Conservation (phyloP, 2,797 vertebrate genomes). For the Agapornis canus region DNA sequence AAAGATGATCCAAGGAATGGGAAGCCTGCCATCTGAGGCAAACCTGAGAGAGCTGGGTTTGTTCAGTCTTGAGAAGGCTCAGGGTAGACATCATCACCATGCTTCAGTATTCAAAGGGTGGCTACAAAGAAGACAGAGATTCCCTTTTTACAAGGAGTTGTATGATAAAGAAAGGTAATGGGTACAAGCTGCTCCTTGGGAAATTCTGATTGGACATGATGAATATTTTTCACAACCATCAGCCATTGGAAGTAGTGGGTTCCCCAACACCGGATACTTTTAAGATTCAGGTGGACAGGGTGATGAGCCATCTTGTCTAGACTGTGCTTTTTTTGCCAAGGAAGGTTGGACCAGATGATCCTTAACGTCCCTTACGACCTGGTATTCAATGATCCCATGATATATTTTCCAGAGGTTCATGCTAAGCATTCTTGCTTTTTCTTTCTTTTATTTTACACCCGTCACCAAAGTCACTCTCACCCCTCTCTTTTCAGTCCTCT, state of each 20-base stretch:
- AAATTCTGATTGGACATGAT: neutral
- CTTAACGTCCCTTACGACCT: neutral
- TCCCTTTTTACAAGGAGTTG: neutral
- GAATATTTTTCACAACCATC: neutral
- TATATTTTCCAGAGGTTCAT: neutral
- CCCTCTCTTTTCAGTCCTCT: neutral
- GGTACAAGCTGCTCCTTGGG: neutral
- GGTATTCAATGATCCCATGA: neutral
- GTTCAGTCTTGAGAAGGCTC: neutral
- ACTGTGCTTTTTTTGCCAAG: neutral
- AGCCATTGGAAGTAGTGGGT: neutral
- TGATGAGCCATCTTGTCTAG: neutral
- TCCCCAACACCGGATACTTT: neutral
- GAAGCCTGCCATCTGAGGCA: neutral
- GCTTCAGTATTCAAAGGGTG: neutral
- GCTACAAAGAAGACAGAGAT: neutral
- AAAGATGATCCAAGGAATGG: neutral
- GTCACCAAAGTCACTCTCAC: neutral
- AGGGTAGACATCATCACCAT: neutral
- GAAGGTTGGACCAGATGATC: neutral
- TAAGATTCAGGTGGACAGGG: neutral
- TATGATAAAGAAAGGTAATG: neutral
- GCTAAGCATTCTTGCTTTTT: neutral
- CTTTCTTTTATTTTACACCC: neutral
- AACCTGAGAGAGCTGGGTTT: neutral